A percentile compares a stretch with the other conserved stretches of the same genome.
Evolutionary conservation across 2,113 vertebrate genomes (phyloP).

Genomic region (Tragelaphus scriptus): DNA sequence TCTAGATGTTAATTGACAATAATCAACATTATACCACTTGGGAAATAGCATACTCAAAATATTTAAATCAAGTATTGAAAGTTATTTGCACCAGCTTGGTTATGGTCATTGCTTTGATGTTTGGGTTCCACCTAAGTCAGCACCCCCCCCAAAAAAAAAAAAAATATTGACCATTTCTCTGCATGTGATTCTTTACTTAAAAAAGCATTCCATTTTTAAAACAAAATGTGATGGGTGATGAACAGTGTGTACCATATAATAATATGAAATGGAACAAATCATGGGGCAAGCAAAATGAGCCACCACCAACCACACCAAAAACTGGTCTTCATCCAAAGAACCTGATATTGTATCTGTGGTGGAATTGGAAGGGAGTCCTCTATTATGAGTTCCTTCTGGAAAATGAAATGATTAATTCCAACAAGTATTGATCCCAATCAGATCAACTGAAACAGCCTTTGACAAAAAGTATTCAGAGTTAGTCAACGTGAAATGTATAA

Average conservation of each 20-base stretch:
- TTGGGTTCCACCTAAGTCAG: not conserved
- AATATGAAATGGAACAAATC: not conserved
- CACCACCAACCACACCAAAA: not conserved
- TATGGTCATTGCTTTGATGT: not conserved
- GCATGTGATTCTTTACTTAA: not conserved
- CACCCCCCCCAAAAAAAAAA: not conserved
- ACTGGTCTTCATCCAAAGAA: not conserved
- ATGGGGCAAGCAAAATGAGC: not conserved
- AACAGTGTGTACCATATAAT: not conserved
- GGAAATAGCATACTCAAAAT: not conserved
- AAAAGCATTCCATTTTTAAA: not conserved
- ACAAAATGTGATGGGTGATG: not conserved
- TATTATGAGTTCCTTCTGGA: not conserved
- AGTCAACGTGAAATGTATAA: not conserved
- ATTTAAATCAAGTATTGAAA: not conserved
- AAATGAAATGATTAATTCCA: not conserved
- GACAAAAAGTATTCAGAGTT: not conserved
- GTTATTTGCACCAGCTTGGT: not conserved
- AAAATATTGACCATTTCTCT: not conserved
- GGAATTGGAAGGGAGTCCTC: not conserved
- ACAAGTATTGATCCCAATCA: not conserved
- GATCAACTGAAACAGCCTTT: not conserved
- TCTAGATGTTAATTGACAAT: not conserved
- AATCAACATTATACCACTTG: not conserved
- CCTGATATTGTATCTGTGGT: not conserved